Percentiles rank a stretch among this genome's conserved stretches.
Evolutionary conservation across 2,888 invertebrate species (phyloP).

Genomic region (Megamerina dolium): DNA sequence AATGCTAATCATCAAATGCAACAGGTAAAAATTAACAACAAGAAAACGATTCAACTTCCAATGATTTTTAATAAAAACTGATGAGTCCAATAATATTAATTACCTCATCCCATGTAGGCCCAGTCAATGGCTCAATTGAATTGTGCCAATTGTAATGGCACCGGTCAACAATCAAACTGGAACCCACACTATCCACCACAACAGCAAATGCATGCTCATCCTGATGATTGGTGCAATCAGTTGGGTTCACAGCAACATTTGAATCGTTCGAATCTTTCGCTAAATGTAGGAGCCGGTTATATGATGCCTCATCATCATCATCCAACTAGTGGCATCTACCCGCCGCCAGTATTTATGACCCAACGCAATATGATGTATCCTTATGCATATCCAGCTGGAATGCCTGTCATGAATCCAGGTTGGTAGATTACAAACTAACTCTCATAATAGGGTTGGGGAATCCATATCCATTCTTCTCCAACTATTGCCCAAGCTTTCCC

Average conservation of each 20-base stretch:
- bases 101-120: slow-evolving; percentile 56
- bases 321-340: slow-evolving; percentile 46
- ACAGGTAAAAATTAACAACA: slow-evolving; percentile 52
- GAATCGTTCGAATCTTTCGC: slow-evolving; percentile 55
- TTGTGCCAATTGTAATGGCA: slow-evolving; percentile 53
- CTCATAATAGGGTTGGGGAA: neutral
- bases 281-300: slow-evolving; percentile 51
- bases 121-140: slow-evolving; percentile 67
- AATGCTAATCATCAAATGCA: slow-evolving; percentile 50
- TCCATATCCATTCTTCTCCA: neutral
- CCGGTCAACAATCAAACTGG: slow-evolving; percentile 33
- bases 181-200: slow-evolving; percentile 16
- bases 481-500: too few species aligned
- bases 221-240: slow-evolving; percentile 39
- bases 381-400: slow-evolving; percentile 40
- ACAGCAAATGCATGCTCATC: slow-evolving; percentile 17
- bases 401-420: slow-evolving; percentile 51
- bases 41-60: neutral
- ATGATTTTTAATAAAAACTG: too few species aligned
- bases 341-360: slow-evolving; percentile 46
- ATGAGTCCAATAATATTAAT: too few species aligned
- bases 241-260: slow-evolving; percentile 40
- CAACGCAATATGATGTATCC: slow-evolving; percentile 44
- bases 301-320: slow-evolving; percentile 34
- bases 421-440: neutral